A percentile compares a stretch with the other conserved stretches of the same genome.
Evolutionary conservation across 1,140 invertebrate genomes (phyloP).

Genomic region (Trichomalopsis sarcophagae): DNA sequence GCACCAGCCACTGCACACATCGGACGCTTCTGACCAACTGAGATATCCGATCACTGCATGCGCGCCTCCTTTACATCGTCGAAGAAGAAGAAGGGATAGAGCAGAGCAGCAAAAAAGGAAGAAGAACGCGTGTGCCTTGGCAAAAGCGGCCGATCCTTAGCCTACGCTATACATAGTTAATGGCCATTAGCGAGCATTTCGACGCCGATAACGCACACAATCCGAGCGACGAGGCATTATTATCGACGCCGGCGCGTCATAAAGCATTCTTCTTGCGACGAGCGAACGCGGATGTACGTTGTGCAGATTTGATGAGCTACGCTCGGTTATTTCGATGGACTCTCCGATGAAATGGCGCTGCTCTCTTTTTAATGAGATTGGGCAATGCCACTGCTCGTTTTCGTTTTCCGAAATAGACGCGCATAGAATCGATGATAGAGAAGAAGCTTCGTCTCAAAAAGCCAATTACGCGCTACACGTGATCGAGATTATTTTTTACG

Average conservation of each 20-base stretch:
- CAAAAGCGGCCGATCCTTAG: no score
- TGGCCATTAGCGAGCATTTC: neutral
- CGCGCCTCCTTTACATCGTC: neutral
- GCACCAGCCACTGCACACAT: neutral
- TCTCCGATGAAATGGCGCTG: neutral
- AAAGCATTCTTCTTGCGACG: neutral
- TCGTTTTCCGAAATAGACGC: neutral
- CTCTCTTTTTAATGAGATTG: neutral
- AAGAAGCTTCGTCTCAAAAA: neutral
- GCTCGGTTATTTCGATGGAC: neutral
- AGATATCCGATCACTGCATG: neutral
- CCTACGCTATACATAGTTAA: neutral
- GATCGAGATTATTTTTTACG: neutral
- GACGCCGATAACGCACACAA: no score
- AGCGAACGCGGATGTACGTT: neutral
- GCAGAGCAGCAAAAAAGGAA: neutral
- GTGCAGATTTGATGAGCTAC: neutral
- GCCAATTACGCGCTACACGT: neutral
- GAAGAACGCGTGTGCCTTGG: neutral
- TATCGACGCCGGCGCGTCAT: no score
- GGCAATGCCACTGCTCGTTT: no score
- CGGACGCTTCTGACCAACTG: neutral
- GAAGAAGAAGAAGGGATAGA: neutral
- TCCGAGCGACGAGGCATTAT: no score
- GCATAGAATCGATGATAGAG: neutral